Conservation (phyloP, 2,113 vertebrate species). For the Lophotis ruficrista region DNA sequence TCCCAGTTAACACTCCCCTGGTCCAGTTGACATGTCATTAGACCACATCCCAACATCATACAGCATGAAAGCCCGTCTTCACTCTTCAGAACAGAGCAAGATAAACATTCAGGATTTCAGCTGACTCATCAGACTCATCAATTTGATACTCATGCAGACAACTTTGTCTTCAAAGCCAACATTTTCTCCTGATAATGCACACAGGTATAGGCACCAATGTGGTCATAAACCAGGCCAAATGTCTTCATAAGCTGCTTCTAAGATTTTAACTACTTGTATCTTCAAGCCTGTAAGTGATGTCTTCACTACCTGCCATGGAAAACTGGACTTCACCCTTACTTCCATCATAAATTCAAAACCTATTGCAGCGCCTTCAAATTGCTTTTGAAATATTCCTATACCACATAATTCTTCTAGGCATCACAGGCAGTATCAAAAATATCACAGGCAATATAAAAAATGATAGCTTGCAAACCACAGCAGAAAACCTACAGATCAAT, state of each 20-base stretch:
- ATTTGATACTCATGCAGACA: neutral
- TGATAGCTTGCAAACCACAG: neutral
- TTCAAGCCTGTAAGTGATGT: neutral
- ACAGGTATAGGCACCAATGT: neutral
- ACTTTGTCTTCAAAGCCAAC: neutral
- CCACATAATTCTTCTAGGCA: neutral
- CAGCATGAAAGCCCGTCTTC: neutral
- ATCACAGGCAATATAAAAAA: neutral
- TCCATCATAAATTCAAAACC: neutral
- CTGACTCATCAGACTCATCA: neutral
- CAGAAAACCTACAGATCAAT: conserved; percentile 3
- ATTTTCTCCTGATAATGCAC: neutral
- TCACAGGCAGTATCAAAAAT: neutral
- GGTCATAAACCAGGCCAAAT: neutral
- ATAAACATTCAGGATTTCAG: neutral
- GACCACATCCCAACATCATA: neutral
- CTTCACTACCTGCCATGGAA: neutral
- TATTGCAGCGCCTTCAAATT: neutral
- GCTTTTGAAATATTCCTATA: neutral
- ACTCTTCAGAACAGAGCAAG: neutral
- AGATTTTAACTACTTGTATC: neutral
- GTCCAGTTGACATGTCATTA: neutral
- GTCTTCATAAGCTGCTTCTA: neutral
- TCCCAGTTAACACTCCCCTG: neutral
- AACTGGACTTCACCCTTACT: neutral